Evolutionary conservation across 2,888 invertebrate species (phyloP).

Genomic region (Scaptomyza cyrtandrae): DNA sequence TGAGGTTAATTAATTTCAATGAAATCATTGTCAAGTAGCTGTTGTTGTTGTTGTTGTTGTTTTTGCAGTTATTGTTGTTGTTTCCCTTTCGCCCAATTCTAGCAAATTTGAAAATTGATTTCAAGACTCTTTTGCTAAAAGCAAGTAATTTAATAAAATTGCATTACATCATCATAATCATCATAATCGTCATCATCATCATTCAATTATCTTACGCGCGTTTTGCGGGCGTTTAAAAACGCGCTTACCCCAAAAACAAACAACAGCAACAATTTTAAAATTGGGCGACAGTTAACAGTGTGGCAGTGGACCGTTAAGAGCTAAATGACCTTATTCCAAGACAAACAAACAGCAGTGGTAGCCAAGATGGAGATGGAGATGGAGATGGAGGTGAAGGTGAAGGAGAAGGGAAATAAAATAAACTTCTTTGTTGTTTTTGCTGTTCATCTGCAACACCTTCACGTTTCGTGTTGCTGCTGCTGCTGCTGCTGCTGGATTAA

Average conservation of each 20-base stretch:
- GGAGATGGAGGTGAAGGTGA: no score
- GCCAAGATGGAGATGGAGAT: no score
- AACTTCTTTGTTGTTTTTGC: neutral
- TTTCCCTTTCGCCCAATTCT: neutral
- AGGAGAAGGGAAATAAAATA: neutral
- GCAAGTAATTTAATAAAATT: neutral
- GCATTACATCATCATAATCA: constrained; percentile 3
- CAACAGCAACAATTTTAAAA: constrained; percentile 7
- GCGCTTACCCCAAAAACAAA: constrained; percentile 5
- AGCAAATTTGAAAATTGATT: neutral
- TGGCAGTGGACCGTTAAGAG: constrained; percentile 46
- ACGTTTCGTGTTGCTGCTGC: neutral
- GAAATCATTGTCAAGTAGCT: constrained; percentile 64
- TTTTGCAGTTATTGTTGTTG: neutral
- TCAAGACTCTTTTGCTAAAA: no score
- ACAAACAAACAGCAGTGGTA: no score
- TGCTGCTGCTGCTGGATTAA: neutral
- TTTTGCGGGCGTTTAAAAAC: constrained; percentile 25
- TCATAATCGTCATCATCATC: constrained; percentile 15
- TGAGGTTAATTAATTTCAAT: constrained; percentile 75
- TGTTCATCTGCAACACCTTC: constrained; percentile 28
- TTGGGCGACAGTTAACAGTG: constrained; percentile 43
- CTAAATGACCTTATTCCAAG: constrained; percentile 44
- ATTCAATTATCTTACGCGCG: constrained; percentile 7
- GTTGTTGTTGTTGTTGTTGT: neutral